Evolutionary conservation across 2,113 vertebrate genomes (phyloP), one percentile per base, ranked within the genome.

Genomic region (Galeopterus variegatus): DNA sequence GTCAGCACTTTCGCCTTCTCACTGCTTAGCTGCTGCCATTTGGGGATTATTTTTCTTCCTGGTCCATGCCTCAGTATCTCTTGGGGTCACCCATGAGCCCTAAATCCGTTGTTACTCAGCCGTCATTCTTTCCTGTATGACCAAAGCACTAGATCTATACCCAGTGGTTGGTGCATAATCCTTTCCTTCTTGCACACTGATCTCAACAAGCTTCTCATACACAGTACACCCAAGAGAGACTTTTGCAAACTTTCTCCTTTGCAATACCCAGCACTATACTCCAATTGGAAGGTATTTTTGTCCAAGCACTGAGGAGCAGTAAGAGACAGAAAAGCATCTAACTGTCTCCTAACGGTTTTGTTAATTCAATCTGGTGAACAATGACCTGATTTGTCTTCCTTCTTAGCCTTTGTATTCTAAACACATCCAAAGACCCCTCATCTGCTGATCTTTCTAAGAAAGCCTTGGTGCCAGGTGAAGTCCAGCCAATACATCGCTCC

Each of bases 331-430:
- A 83, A 76, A 93, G 79, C 83, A n/a, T 48, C 50, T 19, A 31
- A 17, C 18, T 65, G 60, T 75, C 72, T 95, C 82, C 50, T 54
- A 64, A 45, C 15, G 26, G 28, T 52, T 91, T 31, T 95, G 80
- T 90, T 90, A 48, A 48, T 62, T 83, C 65, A 58, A 3, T 84
- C 56, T 81, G 31, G 41, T 65, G 33, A 70, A n/a, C 5, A 87
- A 41, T 65, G 89, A 79, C 82, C 24, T 36, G n/a, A 52, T 86
- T 82, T 80, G 28, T 92, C 69, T 92, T 82, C 54, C 72, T 76
- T 95, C 83, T 94, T 58, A 45, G 50, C 83, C 79, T 77, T 93
- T 50, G 24, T 21, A 72, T 91, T 97, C 56, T 67, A 48, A 93
- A 70, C 52, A 88, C 60, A 76, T 18, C 18, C 86, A n/a, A 23